Base-by-base conservation (phyloP, 1,140 invertebrate genomes). In the Ips typographus region DNA sequence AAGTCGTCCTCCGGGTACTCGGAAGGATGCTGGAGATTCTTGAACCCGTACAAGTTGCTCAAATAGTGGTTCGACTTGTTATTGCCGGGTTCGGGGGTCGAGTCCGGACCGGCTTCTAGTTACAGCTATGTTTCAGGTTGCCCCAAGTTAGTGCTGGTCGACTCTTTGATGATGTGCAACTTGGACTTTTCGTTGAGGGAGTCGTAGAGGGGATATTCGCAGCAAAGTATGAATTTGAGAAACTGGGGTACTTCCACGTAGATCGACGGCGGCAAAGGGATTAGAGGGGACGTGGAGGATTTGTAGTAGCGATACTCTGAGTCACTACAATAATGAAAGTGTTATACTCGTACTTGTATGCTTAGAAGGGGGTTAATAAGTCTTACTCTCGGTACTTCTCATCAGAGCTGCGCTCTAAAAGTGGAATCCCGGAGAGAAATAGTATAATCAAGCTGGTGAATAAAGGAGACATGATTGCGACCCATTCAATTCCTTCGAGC, bases 371-470 rank as follows among this genome's bases (percentile, higher is more conserved):
- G 22, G 8, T 42, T 40, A 55, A 55, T 8, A n/a, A 37, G 40
- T 3, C 89, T 88, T 83, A 93, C 91, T 92, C 89, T 83, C 90
- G 86, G 77, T 93, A 95, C 84, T 92, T 89, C 76, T 94, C 91
- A 81, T 96, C 94, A 7, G 92, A 87, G 55, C 90, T 89, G 75
- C 90, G 87, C 82, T 96, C 95, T 57, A 95, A 82, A 40, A 93
- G 77, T 3, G 93, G 93, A 81, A 94, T 93, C 40, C 93, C 93
- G 3, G 92, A 94, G 73, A 96, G 84, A 80, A 95, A 95, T 3
- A 96, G 83, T 72, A 97, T 92, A 47, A 96, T 94, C 62, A 92
- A 79, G 1, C 91, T 93, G 4, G 91, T 95, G 78, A 96, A 95
- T 44, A 96, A 84, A 4, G 94, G 95, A 3, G 93, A 95, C 43